phyloP scores from a whole-genome alignment of 2,888 invertebrate species.

The Eristalis tenax region DNA sequence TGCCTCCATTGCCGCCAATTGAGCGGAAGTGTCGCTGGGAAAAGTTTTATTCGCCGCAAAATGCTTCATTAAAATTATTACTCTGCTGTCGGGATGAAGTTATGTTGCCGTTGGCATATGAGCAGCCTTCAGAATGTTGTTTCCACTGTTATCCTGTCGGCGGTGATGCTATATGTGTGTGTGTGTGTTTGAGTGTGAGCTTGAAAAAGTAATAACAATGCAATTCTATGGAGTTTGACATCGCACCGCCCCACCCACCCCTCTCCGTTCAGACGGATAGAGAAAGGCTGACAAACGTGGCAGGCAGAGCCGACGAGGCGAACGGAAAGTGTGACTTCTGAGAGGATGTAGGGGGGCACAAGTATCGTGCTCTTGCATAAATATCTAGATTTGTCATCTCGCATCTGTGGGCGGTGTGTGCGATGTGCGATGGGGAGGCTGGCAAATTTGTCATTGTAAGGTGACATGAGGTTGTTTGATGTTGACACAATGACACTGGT shows the following conservation, averaged over 20 bases:
- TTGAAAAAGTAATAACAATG: slow-evolving; percentile 58
- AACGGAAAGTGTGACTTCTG: slow-evolving; percentile 43
- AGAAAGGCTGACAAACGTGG: slow-evolving; percentile 17
- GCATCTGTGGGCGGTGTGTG: not conserved
- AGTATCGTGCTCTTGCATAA: slow-evolving; percentile 23
- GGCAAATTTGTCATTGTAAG: slow-evolving; percentile 63
- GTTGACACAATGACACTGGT: slow-evolving; percentile 65
- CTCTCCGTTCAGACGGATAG: not conserved
- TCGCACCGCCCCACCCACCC: not conserved
- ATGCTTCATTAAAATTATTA: slow-evolving; percentile 72
- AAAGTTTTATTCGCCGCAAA: slow-evolving; percentile 69
- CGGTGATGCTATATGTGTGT: not conserved
- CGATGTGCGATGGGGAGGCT: not conserved
- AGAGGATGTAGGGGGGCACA: not conserved
- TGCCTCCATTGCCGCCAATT: slow-evolving; percentile 51
- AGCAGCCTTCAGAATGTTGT: slow-evolving; percentile 38
- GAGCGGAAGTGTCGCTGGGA: slow-evolving; percentile 71
- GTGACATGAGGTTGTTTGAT: slow-evolving; percentile 65
- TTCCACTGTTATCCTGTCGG: slow-evolving; percentile 21
- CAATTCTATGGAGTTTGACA: slow-evolving; percentile 64
- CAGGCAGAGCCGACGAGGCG: too few species aligned
- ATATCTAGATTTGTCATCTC: slow-evolving; percentile 62
- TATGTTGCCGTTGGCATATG: slow-evolving; percentile 63
- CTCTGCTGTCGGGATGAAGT: slow-evolving; percentile 59
- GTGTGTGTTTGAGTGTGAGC: not conserved